Base-by-base conservation (phyloP, 2,797 vertebrate genomes). In the Basileuterus tristriatus region DNA sequence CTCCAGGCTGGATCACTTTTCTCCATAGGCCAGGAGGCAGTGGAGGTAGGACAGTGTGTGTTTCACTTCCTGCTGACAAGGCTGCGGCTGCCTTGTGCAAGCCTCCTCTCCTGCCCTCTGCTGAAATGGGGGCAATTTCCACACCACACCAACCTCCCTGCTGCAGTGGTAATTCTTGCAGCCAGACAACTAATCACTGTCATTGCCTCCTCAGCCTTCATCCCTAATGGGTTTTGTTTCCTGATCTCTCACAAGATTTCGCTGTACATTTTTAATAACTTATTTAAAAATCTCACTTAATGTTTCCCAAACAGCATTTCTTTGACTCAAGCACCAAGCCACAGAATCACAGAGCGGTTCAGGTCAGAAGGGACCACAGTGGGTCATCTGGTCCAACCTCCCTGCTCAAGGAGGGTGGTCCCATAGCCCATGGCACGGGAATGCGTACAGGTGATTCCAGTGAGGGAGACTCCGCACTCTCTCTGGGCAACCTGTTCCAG, bases 401-500 rank as follows among this genome's bases (percentile, higher is more conserved):
- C 26, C 36, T 23, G 41, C 30, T 47, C 47, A 4, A 2, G 18
- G 3, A 53, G 15, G 36, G 8, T 0, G 0, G 3, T 17, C 26
- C 41, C n/a, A 17, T 1, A 49, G 12, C 41, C 29, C 36, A 9
- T 0, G 11, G 47, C 26, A 60, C 34, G 41, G 62, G 36, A 10
- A 3, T 60, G 47, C 6, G 23, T 53, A 3, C 47, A 14, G 30
- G 36, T 1, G 0, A 1, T 24, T 62, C 20, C 37, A 60, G 18
- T 4, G 59, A 30, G 1, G 20, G 46, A 68, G 3, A 6, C 18
- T 11, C 24, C 34, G 9, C 6, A 23, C 1, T 15, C 21, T 26
- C 21, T 34, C 19, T 5, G 44, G 39, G 0, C 47, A 81, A 7
- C 1, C 22, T 47, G 10, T 2, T 47, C 3, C 77, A 27, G 10